Conservation (phyloP, 2,113 vertebrate genomes). For the Ceyx margarethae region DNA sequence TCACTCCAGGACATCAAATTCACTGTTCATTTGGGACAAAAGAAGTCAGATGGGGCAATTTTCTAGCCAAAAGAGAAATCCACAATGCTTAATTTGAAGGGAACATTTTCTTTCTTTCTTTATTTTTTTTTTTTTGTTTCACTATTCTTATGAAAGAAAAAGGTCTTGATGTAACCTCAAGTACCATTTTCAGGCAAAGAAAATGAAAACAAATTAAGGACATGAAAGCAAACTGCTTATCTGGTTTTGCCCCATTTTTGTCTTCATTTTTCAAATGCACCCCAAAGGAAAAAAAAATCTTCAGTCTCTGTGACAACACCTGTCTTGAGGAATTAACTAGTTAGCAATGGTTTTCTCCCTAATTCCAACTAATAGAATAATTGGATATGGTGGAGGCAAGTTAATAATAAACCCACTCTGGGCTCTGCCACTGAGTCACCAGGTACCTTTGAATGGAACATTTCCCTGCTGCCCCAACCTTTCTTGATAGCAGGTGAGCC, state of each 20-base stretch:
- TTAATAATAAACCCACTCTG: not conserved
- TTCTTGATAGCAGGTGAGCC: not conserved
- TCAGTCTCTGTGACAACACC: rapidly evolving
- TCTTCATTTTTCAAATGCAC: not conserved
- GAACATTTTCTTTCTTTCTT: not conserved
- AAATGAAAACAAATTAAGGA: not conserved
- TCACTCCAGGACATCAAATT: not conserved
- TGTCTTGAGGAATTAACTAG: not conserved
- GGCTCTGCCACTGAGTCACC: not conserved
- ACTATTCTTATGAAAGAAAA: not conserved
- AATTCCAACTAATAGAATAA: not conserved
- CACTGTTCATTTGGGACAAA: not conserved
- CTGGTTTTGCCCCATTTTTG: not conserved
- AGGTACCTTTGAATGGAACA: rapidly evolving
- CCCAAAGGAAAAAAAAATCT: not conserved
- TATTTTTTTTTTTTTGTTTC: not conserved
- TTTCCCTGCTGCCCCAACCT: rapidly evolving
- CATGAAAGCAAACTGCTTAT: not conserved
- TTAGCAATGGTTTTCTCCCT: not conserved
- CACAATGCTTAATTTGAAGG: not conserved
- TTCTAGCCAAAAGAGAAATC: not conserved
- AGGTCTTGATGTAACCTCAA: not conserved
- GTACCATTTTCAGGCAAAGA: not conserved
- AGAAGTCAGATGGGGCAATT: not conserved
- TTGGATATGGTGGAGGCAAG: not conserved